These are phyloP conservation scores for Morelia viridis DNA, from an alignment of 2,797 vertebrate genomes.

Conservation along the genomic window DNA sequence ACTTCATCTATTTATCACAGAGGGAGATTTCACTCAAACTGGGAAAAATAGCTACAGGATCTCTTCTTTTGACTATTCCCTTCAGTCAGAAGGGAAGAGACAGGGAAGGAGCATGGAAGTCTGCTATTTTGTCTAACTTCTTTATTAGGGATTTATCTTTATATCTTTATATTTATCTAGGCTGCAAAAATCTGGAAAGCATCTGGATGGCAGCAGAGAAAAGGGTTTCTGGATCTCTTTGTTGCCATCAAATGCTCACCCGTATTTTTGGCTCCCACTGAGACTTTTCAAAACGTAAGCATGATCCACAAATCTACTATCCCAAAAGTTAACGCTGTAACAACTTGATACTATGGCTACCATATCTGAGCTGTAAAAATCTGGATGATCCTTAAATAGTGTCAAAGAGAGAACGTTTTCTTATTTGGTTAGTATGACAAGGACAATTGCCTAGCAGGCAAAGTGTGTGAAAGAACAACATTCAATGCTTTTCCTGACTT, in stretches of 20 bases:
- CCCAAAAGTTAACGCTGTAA: not conserved
- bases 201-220: not conserved
- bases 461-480: not conserved
- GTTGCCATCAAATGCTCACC: not conserved
- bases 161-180: not conserved
- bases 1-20: not conserved
- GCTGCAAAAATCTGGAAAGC: not conserved
- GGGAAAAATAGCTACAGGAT: not conserved
- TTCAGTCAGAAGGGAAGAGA: not conserved
- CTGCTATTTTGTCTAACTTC: not conserved
- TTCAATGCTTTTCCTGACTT: not conserved
- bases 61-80: not conserved
- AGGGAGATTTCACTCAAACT: not conserved
- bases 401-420: not conserved
- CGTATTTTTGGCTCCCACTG: not conserved
- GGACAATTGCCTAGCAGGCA: not conserved
- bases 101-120: not conserved
- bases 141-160: not conserved
- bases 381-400: not conserved
- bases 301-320: not conserved
- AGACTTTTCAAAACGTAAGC: not conserved
- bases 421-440: not conserved
- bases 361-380: not conserved
- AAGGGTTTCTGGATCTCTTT: not conserved
- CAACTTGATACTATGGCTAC: not conserved